Evolutionary conservation across 2,888 invertebrate genomes (phyloP), one percentile per base, ranked within the genome.

Genomic region (Temnothorax unifasciatus): DNA sequence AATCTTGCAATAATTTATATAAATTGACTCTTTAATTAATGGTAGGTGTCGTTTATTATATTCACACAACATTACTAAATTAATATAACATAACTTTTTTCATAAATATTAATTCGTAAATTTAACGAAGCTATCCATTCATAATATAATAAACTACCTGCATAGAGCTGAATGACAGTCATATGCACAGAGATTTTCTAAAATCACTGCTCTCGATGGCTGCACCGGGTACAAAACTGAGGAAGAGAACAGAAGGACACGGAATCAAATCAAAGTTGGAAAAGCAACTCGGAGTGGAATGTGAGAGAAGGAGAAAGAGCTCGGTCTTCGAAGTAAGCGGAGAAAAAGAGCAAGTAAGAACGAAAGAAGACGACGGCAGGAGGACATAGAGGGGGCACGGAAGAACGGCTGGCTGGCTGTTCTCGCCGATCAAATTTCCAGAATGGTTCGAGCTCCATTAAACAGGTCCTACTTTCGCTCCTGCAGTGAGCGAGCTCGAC

Each of bases 181-280:
- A 21, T 64, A 15, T 34, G 71, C n/a, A 69, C 59, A 18, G 34
- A 61, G n/a, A 74, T 57, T 61, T 85, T 83, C 77, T 83, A 85
- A 85, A 91, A 90, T 91, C 90, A 41, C 44, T 47, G 75, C 59
- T 69, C 90, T 90, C 86, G 91, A 90, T 88, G 90, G 87, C 86
- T 85, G 83, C 85, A 84, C 79, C 38, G 44, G 29, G 44, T 86
- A 77, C 85, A 54, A 84, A 84, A 71, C 47, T 85, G 75, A 74
- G 82, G 38, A 81, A 50, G 86, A 59, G 82, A 89, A 84, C 81
- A 87, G 79, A 86, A 81, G 84, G 76, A 83, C 79, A 63, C 79
- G 90, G 88, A 93, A 93, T 94, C 93, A 91, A 94, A 94, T 93
- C 93, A 93, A 93, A 94, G 92, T 93, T 93, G 89, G 91, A 84